Percentiles rank a stretch among this genome's conserved stretches.
These are phyloP conservation scores for Bufo gargarizans DNA, from an alignment of 2,113 vertebrate genomes.

Conservation along the genomic window DNA sequence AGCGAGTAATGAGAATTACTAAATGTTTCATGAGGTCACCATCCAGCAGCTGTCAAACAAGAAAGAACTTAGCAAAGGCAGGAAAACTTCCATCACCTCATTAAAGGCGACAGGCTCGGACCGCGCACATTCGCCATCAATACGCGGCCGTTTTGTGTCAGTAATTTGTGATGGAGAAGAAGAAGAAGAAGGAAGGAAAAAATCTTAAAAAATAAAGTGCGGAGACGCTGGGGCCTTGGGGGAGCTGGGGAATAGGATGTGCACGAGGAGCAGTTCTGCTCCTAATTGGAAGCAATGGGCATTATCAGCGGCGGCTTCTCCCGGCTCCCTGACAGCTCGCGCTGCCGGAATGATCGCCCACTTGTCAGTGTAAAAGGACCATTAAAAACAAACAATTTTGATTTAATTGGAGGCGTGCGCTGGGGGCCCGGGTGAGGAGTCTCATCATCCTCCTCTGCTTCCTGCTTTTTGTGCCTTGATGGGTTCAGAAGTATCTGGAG, in stretches of 20 bases:
- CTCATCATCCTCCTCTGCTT: slow-evolving; percentile 71
- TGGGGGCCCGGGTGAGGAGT: slow-evolving; percentile 82
- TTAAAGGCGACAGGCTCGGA: slow-evolving; percentile 98
- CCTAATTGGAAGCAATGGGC: slow-evolving; percentile 99
- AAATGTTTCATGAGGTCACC: slow-evolving; percentile 99
- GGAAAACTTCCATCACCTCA: slow-evolving; percentile 98
- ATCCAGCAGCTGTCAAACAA: slow-evolving; percentile 99
- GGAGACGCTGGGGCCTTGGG: slow-evolving; percentile 78
- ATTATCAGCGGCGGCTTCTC: slow-evolving; percentile 99
- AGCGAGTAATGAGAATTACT: slow-evolving; percentile 99
- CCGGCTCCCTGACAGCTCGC: slow-evolving; percentile 96
- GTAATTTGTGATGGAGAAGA: slow-evolving; percentile 88
- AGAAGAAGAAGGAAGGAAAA: slow-evolving; percentile 65
- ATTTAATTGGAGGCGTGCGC: slow-evolving; percentile 98
- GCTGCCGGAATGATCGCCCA: slow-evolving; percentile 99
- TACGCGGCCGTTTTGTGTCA: slow-evolving; percentile 95
- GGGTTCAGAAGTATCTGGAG: slow-evolving; percentile 71
- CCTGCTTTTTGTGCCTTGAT: slow-evolving; percentile 63
- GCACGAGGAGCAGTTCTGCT: slow-evolving; percentile 87
- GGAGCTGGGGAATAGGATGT: slow-evolving; percentile 89
- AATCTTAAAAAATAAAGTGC: slow-evolving; percentile 64
- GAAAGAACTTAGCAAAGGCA: slow-evolving; percentile 98
- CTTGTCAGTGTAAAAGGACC: slow-evolving; percentile 99
- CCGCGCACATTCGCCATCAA: slow-evolving; percentile 74
- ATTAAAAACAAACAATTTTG: slow-evolving; percentile 99